These are phyloP conservation scores for Apostichopus californicus DNA, from an alignment of 35 echinoderm and acorn worm species.

Conservation along the genomic window DNA sequence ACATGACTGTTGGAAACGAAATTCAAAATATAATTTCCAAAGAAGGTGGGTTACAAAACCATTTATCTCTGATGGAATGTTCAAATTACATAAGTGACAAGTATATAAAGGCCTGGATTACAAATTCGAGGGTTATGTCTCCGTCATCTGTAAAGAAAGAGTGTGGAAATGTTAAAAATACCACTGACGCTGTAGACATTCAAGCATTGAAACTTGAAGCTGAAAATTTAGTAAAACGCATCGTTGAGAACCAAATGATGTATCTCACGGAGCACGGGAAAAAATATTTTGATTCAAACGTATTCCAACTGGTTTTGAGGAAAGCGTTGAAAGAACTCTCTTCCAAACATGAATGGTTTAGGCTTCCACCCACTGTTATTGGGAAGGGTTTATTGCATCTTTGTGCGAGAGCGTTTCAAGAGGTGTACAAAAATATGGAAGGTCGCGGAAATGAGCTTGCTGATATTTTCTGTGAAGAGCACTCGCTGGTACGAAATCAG, in stretches of 20 bases:
- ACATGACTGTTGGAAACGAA: constrained; percentile 10
- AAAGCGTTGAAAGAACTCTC: background rate
- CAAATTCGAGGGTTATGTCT: no score
- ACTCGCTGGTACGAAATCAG: no score
- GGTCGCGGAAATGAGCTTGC: background rate
- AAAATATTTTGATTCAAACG: background rate
- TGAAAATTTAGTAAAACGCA: background rate
- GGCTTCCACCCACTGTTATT: background rate
- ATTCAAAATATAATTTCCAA: background rate
- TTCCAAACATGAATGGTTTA: background rate
- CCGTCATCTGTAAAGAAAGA: background rate
- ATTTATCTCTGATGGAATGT: background rate
- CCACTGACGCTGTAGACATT: background rate
- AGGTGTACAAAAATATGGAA: background rate
- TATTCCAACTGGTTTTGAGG: background rate
- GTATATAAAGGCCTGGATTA: background rate
- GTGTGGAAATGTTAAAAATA: background rate
- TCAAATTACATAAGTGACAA: constrained; percentile 3
- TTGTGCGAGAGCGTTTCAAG: background rate
- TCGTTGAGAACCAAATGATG: background rate
- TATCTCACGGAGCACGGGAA: background rate
- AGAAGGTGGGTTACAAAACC: constrained; percentile 8
- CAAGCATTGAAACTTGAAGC: background rate
- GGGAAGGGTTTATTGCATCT: background rate
- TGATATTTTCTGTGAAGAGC: background rate